phyloP scores from a whole-genome alignment of 2,888 invertebrate species.

The Trissonchulus latispiculum region DNA sequence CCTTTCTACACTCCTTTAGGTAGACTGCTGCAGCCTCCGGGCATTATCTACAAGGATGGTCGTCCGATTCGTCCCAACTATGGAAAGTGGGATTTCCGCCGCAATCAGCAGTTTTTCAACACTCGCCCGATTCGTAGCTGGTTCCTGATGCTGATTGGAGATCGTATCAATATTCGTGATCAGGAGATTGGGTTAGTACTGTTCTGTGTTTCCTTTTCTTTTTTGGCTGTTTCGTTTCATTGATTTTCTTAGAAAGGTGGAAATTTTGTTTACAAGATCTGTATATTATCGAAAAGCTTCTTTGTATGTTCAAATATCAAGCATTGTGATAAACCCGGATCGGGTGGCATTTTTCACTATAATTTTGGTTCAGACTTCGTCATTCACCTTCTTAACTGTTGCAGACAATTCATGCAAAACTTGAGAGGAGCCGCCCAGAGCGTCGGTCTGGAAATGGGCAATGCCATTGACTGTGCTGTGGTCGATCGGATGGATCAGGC shows the following conservation, averaged over 20 bases:
- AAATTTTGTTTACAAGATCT: no score
- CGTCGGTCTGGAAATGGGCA: neutral
- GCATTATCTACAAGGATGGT: neutral
- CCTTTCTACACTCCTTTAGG: no score
- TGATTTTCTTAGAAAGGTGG: no score
- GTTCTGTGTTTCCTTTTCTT: no score
- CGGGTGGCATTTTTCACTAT: no score
- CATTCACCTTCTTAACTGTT: no score
- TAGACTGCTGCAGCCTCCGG: neutral
- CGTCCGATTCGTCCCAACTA: neutral
- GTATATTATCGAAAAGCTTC: no score
- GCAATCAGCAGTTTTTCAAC: neutral
- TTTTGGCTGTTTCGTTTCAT: no score
- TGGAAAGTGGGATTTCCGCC: neutral
- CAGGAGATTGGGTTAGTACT: neutral
- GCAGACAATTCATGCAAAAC: neutral
- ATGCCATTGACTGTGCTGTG: neutral
- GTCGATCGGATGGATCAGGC: neutral
- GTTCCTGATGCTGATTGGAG: neutral
- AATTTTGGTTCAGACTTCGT: no score
- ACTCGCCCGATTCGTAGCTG: neutral
- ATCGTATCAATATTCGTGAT: neutral
- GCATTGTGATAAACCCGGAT: no score
- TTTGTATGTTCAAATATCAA: no score
- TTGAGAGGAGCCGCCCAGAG: neutral